phyloP scores from a whole-genome alignment of 2,888 invertebrate genomes.

The Eupithecia exiguata region DNA sequence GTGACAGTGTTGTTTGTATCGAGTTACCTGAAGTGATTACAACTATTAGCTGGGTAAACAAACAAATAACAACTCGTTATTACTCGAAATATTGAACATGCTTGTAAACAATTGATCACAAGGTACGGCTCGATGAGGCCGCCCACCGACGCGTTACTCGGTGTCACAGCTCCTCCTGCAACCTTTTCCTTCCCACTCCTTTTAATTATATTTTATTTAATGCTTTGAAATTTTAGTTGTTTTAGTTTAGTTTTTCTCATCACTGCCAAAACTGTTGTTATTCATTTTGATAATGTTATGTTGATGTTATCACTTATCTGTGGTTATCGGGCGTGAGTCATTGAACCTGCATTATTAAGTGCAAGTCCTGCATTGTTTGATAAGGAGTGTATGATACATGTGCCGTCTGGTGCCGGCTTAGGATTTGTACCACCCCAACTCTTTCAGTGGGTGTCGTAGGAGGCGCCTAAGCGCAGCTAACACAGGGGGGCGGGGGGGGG shows the following conservation, averaged over 20 bases:
- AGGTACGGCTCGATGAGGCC: background rate
- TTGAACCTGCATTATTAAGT: background rate
- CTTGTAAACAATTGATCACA: background rate
- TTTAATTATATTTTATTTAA: background rate
- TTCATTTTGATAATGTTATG: background rate
- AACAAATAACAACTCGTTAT: background rate
- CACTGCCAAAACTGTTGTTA: background rate
- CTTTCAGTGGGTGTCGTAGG: no score
- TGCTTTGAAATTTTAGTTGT: background rate
- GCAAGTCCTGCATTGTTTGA: background rate
- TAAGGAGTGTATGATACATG: background rate
- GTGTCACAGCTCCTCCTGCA: slow-evolving; percentile 20
- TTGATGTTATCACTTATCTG: background rate
- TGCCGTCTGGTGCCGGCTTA: no score
- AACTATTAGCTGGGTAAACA: background rate
- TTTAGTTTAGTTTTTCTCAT: background rate
- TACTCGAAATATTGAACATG: background rate
- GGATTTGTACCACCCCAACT: no score
- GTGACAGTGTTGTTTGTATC: background rate
- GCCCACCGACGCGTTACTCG: background rate
- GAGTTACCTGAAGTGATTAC: background rate
- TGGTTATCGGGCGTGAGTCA: background rate
- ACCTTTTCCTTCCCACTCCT: background rate
- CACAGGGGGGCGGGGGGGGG: no score
- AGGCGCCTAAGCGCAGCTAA: no score